Conservation (phyloP, 2,797 vertebrate genomes). For the Yasuhikotakia modesta region DNA sequence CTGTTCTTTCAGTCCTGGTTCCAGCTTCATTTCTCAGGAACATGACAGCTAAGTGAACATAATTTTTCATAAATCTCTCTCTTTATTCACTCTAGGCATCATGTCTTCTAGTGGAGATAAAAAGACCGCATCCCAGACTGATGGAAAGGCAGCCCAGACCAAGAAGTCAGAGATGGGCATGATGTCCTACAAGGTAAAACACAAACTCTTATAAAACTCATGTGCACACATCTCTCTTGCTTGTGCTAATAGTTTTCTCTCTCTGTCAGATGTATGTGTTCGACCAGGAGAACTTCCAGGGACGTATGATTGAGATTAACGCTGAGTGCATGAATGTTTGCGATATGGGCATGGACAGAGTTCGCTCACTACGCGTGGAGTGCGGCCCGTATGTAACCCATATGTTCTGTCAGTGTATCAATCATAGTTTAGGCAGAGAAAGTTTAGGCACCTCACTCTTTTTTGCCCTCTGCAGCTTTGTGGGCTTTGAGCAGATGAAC, state of each 20-base stretch:
- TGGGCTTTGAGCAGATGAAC: constrained; percentile 86
- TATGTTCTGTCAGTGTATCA: background rate
- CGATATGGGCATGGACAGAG: constrained; percentile 82
- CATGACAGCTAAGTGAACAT: background rate
- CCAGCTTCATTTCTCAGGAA: background rate
- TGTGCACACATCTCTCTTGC: background rate
- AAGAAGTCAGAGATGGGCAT: constrained; percentile 81
- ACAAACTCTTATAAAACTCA: background rate
- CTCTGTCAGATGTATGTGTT: constrained; percentile 75
- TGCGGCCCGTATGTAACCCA: constrained; percentile 77
- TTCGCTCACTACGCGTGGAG: constrained; percentile 82
- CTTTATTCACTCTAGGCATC: constrained; percentile 66
- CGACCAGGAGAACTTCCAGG: constrained; percentile 86
- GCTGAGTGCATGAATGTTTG: constrained; percentile 83
- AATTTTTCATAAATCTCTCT: background rate
- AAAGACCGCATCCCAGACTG: constrained; percentile 80
- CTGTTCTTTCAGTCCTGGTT: background rate
- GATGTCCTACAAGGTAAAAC: constrained; percentile 78
- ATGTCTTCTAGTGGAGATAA: constrained; percentile 81
- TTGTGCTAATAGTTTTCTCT: background rate
- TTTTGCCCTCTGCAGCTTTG: constrained; percentile 70
- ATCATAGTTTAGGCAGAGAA: background rate
- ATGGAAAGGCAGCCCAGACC: constrained; percentile 77
- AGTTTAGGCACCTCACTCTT: background rate
- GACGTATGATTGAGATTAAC: constrained; percentile 81